Base-by-base conservation (phyloP, 2,888 invertebrate species). In the Hydroisotoma schaefferi region DNA sequence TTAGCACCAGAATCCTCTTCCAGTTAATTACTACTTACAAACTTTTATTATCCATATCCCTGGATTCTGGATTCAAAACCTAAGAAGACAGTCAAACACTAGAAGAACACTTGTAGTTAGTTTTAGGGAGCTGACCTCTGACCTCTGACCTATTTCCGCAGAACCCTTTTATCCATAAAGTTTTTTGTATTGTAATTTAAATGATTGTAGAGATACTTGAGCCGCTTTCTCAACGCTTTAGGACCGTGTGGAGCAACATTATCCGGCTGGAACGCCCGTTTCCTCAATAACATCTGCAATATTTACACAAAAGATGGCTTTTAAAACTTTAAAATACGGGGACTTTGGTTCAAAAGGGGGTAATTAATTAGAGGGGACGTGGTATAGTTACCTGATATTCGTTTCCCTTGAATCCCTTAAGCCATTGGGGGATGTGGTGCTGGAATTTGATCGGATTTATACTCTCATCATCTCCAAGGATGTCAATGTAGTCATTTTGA, bases 401-500 rank as follows among this genome's bases (percentile, higher is more conserved):
- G 75, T 89, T 88, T 0, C 91, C 94, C 18, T 82, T 83, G 48
- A 93, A 86, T 51, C 95, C 97, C 73, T 90, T 83, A 33, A 98
- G 80, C 95, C 95, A 98, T 0, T 83, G 78, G 0, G 97, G 97
- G 5, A 94, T 83, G 63, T 87, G 85, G 74, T 94, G 93, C 15
- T 93, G 77, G 15, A 94, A 84, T 75, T 85, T 87, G 0, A 88
- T 86, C 0, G 97, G 95, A 76, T 94, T 90, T 5, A 88, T 70
- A 18, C 81, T 81, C 29, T 89, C 90, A 74, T 87, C 85, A 74
- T 87, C 85, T 1, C 97, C 97, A 54, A 98, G 81, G 60, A 98
- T 94, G 76, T 98, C 95, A 68, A 97, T 94, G 75, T 95, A 97
- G 77, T 97, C 95, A 79, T 97, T 97, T 76, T 94, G 94, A 0